Base-by-base conservation (phyloP, 2,888 invertebrate species). In the Watsonalla binaria region DNA sequence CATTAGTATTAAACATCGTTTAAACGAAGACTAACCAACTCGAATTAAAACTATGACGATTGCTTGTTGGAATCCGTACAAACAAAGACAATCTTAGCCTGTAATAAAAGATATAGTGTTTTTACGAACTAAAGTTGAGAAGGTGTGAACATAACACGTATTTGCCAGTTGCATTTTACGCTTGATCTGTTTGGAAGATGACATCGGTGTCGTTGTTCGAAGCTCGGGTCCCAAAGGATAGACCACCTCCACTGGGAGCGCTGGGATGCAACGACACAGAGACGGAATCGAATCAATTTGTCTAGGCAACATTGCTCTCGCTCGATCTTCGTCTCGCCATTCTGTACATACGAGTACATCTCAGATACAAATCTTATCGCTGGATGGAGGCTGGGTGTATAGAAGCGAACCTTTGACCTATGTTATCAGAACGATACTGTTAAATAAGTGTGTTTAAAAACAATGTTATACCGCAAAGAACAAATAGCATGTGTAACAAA, bases 231-330 rank as follows among this genome's bases (percentile, higher is more conserved):
- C 48, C 50, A 13, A 55, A 51, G 51, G 56, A 57, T 46, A 57
- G 52, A 49, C 52, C 49, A 47, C 46, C 61, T 63, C 65, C 62
- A 58, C 54, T 55, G 59, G 57, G 56, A 68, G 72, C 75, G 60
- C 58, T 52, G 72, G 73, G 73, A 72, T 55, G 58, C 71, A 68
- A 58, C 74, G 72, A 76, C 76, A 79, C 75, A 73, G 78, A 78
- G 61, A 62, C 65, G 78, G 83, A 84, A 82, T 80, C 74, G 74
- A 85, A 85, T 85, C 85, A 86, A 87, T 86, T 86, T 86, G 82
- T 80, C 78, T 80, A 65, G 74, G 76, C 76, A 78, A 83, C 80
- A 77, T 79, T 72, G 75, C 68, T 70, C 74, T 66, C 70, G 69
- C 72, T 76, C 74, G 58, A 74, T 79, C 74, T 79, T 69, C 74